Conservation (phyloP, 2,888 invertebrate genomes). For the Drosophila rubida region DNA sequence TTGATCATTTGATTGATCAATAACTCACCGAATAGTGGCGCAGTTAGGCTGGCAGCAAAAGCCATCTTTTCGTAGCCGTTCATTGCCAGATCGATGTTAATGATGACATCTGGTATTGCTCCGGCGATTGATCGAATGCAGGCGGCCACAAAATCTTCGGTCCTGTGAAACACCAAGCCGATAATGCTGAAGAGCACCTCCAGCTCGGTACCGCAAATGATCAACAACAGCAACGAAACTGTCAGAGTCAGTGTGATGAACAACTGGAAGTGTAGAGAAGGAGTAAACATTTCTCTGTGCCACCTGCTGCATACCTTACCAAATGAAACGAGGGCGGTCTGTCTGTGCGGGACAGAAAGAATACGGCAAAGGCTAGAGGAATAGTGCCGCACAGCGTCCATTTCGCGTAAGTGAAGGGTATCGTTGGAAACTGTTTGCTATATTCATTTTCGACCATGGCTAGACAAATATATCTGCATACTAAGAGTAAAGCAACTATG, state of each 20-base stretch:
- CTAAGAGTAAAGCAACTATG: neutral
- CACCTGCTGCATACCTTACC: slow-evolving; percentile 26
- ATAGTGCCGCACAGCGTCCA: slow-evolving; percentile 40
- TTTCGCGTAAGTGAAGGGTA: neutral
- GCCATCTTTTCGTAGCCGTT: slow-evolving; percentile 62
- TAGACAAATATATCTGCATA: neutral
- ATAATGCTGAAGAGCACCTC: slow-evolving; percentile 46
- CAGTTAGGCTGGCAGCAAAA: slow-evolving; percentile 45
- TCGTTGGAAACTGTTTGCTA: slow-evolving; percentile 15
- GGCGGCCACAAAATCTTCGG: slow-evolving; percentile 41
- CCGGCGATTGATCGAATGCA: slow-evolving; percentile 34
- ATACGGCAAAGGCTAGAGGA: slow-evolving; percentile 46
- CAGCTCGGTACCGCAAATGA: slow-evolving; percentile 40
- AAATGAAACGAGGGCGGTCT: slow-evolving; percentile 47
- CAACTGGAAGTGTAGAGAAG: slow-evolving; percentile 15
- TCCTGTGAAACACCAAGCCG: slow-evolving; percentile 34
- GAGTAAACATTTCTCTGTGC: neutral
- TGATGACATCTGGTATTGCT: slow-evolving; percentile 40
- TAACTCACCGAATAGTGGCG: slow-evolving; percentile 44
- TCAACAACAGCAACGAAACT: slow-evolving; percentile 37
- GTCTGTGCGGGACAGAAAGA: slow-evolving; percentile 50
- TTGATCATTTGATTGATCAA: neutral
- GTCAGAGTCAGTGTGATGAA: slow-evolving; percentile 27
- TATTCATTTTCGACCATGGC: slow-evolving; percentile 25
- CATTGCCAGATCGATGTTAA: slow-evolving; percentile 43